These are phyloP conservation scores for Leguminivora glycinivorella DNA, from an alignment of 1,140 invertebrate genomes.

Conservation along the genomic window DNA sequence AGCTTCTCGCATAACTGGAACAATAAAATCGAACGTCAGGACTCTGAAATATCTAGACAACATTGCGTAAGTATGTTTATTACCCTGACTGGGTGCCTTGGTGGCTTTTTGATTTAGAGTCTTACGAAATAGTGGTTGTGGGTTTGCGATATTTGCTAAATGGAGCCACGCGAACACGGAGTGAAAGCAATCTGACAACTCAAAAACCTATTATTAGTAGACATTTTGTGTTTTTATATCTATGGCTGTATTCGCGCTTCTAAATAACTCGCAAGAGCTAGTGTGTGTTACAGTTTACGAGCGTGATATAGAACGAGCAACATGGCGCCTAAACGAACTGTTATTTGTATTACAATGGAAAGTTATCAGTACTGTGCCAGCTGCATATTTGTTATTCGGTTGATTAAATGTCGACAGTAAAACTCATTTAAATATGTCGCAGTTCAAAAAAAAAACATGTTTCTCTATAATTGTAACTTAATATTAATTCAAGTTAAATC, in stretches of 20 bases:
- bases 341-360: conserved; percentile 7
- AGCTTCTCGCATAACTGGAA: conserved; percentile 90
- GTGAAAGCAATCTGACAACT: conserved; percentile 9
- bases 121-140: conserved; percentile 25
- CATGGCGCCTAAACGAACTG: neutral
- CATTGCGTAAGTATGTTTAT: conserved; percentile 2
- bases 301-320: neutral
- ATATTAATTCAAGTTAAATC: neutral
- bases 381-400: neutral
- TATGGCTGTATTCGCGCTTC: conserved; percentile 9
- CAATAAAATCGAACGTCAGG: conserved; percentile 31
- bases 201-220: conserved; percentile 21
- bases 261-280: neutral
- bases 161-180: conserved; percentile 5
- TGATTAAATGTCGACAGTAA: neutral
- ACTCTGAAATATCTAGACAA: neutral
- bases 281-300: neutral
- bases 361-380: conserved; percentile 1
- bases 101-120: neutral
- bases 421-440: conserved; percentile 7
- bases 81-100: neutral
- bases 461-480: neutral
- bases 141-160: neutral
- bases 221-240: conserved; percentile 16
- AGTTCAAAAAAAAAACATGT: neutral